Conservation (phyloP, 2,888 invertebrate species). For the Pilophorus perplexus region DNA sequence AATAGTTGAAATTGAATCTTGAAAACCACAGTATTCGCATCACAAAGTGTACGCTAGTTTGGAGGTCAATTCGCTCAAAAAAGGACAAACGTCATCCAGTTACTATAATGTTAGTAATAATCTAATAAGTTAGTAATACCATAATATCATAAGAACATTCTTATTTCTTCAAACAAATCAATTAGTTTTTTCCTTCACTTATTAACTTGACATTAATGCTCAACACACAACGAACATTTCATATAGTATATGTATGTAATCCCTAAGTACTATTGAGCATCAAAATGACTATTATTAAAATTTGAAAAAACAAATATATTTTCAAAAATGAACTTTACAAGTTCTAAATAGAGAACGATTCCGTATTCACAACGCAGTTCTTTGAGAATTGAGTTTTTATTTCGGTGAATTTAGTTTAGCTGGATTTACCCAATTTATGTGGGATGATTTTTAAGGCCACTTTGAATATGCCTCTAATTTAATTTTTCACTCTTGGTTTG, state of each 20-base stretch:
- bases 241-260: constrained; percentile 13
- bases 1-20: no score
- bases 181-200: constrained; percentile 13
- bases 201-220: constrained; percentile 24
- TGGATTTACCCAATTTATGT: constrained; percentile 17
- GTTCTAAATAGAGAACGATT: constrained; percentile 7
- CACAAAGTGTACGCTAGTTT: no score
- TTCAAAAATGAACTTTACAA: background rate
- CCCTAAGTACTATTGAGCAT: constrained; percentile 45
- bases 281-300: constrained; percentile 40
- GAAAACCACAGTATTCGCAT: no score
- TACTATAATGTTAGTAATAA: no score
- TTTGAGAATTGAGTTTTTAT: constrained; percentile 21
- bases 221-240: constrained; percentile 36
- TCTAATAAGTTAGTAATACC: constrained; percentile 22
- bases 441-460: constrained; percentile 30
- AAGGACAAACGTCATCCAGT: no score
- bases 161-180: constrained; percentile 6
- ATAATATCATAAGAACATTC: constrained; percentile 5
- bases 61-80: no score
- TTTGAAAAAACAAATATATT: constrained; percentile 20
- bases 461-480: constrained; percentile 10
- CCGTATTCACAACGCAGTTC: constrained; percentile 12
- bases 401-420: constrained; percentile 29
- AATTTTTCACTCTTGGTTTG: no score